These are phyloP conservation scores for Anomalospiza imberbis DNA, from an alignment of 2,797 vertebrate genomes.

Conservation along the genomic window DNA sequence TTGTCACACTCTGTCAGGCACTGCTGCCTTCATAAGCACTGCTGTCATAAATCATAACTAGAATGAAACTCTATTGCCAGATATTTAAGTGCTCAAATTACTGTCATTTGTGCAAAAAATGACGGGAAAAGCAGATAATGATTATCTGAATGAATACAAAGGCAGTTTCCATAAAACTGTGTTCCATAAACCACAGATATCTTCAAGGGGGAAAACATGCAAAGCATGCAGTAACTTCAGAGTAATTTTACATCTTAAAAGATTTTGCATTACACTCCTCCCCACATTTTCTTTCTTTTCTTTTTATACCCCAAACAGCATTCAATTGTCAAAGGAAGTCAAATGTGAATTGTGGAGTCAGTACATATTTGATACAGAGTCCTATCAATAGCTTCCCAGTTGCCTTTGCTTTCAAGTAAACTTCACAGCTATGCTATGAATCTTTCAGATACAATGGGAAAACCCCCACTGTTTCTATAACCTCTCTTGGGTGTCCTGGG, in stretches of 20 bases:
- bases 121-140: neutral
- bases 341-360: neutral
- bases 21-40: neutral
- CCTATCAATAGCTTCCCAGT: neutral
- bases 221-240: neutral
- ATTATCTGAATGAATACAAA: neutral
- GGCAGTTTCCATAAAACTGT: neutral
- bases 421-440: neutral
- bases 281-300: neutral
- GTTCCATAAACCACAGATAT: neutral
- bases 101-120: neutral
- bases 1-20: neutral
- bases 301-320: neutral
- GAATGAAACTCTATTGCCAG: neutral
- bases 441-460: neutral
- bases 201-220: neutral
- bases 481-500: neutral
- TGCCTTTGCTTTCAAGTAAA: neutral
- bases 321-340: neutral
- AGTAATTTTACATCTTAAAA: neutral
- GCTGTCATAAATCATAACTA: neutral
- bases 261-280: neutral
- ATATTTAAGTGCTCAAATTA: neutral
- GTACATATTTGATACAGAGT: neutral
- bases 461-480: neutral